phyloP scores from a whole-genome alignment of 2,113 vertebrate genomes.

The Condylura cristata region DNA sequence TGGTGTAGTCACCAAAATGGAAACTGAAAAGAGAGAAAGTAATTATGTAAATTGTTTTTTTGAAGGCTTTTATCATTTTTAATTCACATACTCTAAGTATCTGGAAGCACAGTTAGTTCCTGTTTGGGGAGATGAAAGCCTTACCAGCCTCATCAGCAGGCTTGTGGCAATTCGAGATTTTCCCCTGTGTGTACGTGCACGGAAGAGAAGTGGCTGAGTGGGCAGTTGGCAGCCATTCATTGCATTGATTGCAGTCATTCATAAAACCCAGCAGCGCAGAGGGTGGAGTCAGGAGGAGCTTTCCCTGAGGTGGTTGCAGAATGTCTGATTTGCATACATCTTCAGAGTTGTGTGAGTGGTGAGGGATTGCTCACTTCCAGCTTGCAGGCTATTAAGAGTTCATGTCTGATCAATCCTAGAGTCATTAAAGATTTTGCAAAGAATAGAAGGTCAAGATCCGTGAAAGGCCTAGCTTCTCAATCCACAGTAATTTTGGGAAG shows the following conservation, averaged over 20 bases:
- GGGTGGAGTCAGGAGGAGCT: conserved; percentile 82
- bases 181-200: conserved; percentile 77
- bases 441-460: conserved; percentile 43
- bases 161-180: conserved; percentile 76
- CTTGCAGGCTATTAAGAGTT: conserved; percentile 70
- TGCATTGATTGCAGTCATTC: conserved; percentile 88
- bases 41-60: conserved; percentile 78
- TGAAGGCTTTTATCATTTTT: conserved; percentile 83
- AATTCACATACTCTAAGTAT: conserved; percentile 81
- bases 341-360: conserved; percentile 71
- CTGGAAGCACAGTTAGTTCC: conserved; percentile 83
- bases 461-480: conserved; percentile 22
- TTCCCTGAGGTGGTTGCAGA: conserved; percentile 77
- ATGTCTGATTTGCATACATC: conserved; percentile 82
- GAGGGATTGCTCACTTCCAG: conserved; percentile 65
- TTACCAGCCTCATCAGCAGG: conserved; percentile 82
- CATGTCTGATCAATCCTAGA: conserved; percentile 74
- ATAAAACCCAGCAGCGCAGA: conserved; percentile 84
- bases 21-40: conserved; percentile 80
- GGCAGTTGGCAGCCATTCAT: conserved; percentile 87
- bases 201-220: conserved; percentile 85
- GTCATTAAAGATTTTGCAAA: conserved; percentile 63
- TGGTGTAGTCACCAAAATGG: conserved; percentile 57
- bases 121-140: conserved; percentile 79
- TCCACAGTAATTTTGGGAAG: neutral